These are phyloP conservation scores for Ellobium chinense DNA, from an alignment of 2,888 invertebrate genomes.

Conservation along the genomic window DNA sequence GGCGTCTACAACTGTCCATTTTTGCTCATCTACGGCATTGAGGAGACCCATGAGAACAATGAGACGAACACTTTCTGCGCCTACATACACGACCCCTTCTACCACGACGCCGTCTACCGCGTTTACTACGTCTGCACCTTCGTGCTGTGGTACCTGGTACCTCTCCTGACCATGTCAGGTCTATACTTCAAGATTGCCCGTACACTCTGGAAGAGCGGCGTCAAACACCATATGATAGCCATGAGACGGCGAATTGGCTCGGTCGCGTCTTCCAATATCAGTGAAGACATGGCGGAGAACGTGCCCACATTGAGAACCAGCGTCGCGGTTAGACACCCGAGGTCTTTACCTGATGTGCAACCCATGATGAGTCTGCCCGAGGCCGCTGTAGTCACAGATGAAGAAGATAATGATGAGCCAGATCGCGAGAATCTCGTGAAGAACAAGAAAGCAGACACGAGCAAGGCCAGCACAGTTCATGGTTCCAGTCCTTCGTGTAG, in stretches of 20 bases:
- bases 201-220: constrained; percentile 86
- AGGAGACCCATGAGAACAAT: constrained; percentile 80
- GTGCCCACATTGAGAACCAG: too few species aligned
- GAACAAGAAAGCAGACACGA: not conserved
- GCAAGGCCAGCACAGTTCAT: not conserved
- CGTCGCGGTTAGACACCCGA: too few species aligned
- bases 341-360: too few species aligned
- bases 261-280: not conserved
- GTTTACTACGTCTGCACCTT: constrained; percentile 79
- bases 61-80: constrained; percentile 24
- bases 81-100: constrained; percentile 2
- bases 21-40: constrained; percentile 90
- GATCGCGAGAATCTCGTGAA: too few species aligned
- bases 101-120: not conserved
- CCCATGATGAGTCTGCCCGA: too few species aligned
- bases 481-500: not conserved
- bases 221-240: not conserved
- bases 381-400: too few species aligned
- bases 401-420: not conserved
- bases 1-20: constrained; percentile 91
- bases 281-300: not conserved
- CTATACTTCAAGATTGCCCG: constrained; percentile 91
- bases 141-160: constrained; percentile 89
- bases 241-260: not conserved
- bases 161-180: constrained; percentile 83